Percentiles rank a stretch among this genome's conserved stretches.
Evolutionary conservation across 2,888 invertebrate genomes (phyloP).

Genomic region (Hyppa rectilinea): DNA sequence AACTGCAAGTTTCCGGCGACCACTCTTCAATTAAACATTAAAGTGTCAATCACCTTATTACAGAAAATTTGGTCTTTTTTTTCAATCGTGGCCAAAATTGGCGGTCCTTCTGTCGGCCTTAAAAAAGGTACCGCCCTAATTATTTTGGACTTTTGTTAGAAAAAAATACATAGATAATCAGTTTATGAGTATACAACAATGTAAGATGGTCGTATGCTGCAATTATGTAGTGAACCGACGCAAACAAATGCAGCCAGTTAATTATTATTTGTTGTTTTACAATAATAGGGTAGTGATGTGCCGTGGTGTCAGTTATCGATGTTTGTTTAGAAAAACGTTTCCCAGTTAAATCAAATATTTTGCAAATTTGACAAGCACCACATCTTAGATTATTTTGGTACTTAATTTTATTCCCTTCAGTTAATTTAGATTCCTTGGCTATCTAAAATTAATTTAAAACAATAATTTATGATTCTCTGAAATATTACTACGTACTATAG

Average conservation of each 20-base stretch:
- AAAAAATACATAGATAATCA: constrained; percentile 83
- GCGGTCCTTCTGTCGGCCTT: constrained; percentile 68
- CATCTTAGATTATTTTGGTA: background rate
- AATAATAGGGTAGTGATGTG: constrained; percentile 71
- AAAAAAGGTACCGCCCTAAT: constrained; percentile 82
- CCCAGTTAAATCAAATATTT: background rate
- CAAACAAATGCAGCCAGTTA: constrained; percentile 84
- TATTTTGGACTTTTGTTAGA: constrained; percentile 69
- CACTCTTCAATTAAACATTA: constrained; percentile 77
- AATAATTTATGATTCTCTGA: background rate
- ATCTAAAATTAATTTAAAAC: background rate
- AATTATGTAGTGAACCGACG: constrained; percentile 85
- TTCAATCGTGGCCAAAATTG: constrained; percentile 73
- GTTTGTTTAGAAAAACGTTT: constrained; percentile 23
- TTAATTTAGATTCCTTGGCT: background rate
- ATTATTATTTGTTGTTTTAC: constrained; percentile 79
- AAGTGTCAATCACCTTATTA: constrained; percentile 89
- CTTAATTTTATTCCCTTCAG: background rate
- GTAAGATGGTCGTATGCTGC: constrained; percentile 79
- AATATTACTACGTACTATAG: background rate
- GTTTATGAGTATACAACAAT: constrained; percentile 89
- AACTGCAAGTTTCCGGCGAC: constrained; percentile 69
- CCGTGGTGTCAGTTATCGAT: constrained; percentile 38
- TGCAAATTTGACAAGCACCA: background rate
- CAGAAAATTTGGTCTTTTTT: constrained; percentile 76